Evolutionary conservation across 2,113 vertebrate genomes (phyloP), one percentile per base, ranked within the genome.

Genomic region (Plecturocebus donacophilus): DNA sequence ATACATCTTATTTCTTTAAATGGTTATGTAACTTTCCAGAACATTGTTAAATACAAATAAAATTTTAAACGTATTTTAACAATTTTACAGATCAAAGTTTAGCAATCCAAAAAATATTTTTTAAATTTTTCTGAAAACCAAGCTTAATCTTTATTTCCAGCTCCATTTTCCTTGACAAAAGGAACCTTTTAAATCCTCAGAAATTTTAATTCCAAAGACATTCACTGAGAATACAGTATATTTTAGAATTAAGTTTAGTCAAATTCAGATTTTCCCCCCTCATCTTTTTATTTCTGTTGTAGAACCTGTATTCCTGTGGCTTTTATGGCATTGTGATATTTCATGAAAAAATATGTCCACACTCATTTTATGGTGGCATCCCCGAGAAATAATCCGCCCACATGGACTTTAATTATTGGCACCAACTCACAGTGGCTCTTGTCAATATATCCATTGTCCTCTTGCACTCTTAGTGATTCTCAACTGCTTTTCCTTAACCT

Each of bases 111-210:
- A 95, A 73, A 38, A 90, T 58, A 77, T 6, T 54, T 30, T 89
- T 82, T 73, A 73, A 79, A 32, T 23, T 92, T 87, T 94, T 95
- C 66, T 93, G 58, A 68, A 96, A 84, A 56, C 32, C 19, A 42
- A 19, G 2, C 27, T 84, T 81, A 81, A 81, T 95, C 25, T 93
- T 19, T 90, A 19, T 86, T 5, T 71, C 6, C 25, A 11, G 14
- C 13, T 23, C 5, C n/a, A 61, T 84, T 95, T 42, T 75, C 12
- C 2, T 56, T 45, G 52, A 42, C 66, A 45, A 4, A 27, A 82
- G 45, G 77, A 83, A 70, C 27, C 3, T 40, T 89, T 58, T 17
- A 87, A 66, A 27, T 88, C 2, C n/a, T 9, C 20, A 86, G 17
- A 47, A 82, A 86, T 47, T 45, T 83, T 10, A 75, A 30, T 56